phyloP scores from a whole-genome alignment of 2,888 invertebrate genomes.

The Pseudolycoriella hygida region DNA sequence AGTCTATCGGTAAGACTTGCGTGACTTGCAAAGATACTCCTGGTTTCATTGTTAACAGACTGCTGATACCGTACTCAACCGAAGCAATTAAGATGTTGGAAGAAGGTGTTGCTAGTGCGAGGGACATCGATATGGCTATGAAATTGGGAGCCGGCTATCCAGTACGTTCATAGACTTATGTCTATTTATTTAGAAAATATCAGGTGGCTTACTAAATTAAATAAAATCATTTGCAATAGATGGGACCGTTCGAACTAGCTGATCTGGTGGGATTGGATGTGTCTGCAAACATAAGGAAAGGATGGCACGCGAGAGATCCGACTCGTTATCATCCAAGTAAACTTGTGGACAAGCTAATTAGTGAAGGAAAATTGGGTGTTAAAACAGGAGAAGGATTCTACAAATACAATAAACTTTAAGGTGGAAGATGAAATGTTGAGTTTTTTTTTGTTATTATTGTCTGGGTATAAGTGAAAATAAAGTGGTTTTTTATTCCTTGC shows the following conservation, averaged over 20 bases:
- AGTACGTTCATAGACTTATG: too few relatives aligned
- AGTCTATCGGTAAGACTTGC: conserved; percentile 63
- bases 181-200: too few relatives aligned
- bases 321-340: conserved; percentile 43
- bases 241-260: conserved; percentile 74
- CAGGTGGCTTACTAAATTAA: too few relatives aligned
- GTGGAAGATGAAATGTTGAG: too few relatives aligned
- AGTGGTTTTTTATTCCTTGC: too few relatives aligned
- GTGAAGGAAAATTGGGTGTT: conserved; percentile 61
- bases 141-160: conserved; percentile 77
- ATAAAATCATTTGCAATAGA: too few relatives aligned
- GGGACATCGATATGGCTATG: conserved; percentile 79
- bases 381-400: conserved; percentile 79
- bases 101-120: conserved; percentile 47
- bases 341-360: conserved; percentile 46
- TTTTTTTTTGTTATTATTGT: too few relatives aligned
- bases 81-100: conserved; percentile 69
- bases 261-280: conserved; percentile 78
- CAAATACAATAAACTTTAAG: conserved; percentile 33
- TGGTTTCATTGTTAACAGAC: conserved; percentile 79
- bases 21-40: conserved; percentile 84
- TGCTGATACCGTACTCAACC: conserved; percentile 65
- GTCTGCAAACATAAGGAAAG: conserved; percentile 54
- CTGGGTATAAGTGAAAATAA: too few relatives aligned
- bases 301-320: conserved; percentile 58